These are phyloP conservation scores for Stenotaenia linearis DNA, from an alignment of 2,888 invertebrate genomes.

Conservation along the genomic window DNA sequence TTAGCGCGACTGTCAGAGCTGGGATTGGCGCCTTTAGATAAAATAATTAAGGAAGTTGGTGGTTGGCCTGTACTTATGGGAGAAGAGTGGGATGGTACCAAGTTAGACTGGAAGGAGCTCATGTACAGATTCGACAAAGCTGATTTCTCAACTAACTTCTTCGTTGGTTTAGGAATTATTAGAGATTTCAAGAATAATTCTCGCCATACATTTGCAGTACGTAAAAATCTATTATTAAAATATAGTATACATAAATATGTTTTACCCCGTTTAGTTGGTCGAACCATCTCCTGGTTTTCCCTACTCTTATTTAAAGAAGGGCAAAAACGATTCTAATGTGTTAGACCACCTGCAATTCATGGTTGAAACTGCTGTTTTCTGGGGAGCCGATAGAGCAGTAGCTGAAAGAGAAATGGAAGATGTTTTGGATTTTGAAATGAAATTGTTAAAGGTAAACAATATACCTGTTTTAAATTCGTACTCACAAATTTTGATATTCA, in stretches of 20 bases:
- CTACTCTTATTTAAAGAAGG: neutral
- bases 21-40: constrained; percentile 65
- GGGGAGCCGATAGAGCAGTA: constrained; percentile 66
- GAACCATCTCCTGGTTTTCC: neutral
- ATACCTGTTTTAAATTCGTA: no score
- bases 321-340: constrained; percentile 66
- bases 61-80: constrained; percentile 90
- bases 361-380: constrained; percentile 74
- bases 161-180: constrained; percentile 82
- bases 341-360: constrained; percentile 54
- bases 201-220: constrained; percentile 75
- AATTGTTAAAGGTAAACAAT: constrained; percentile 85
- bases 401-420: constrained; percentile 68
- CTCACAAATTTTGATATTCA: neutral
- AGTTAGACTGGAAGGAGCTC: constrained; percentile 73
- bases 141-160: constrained; percentile 84
- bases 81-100: constrained; percentile 58
- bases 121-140: constrained; percentile 71
- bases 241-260: no score
- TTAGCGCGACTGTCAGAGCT: constrained; percentile 73
- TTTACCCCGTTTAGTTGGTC: no score
- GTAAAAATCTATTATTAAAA: no score
- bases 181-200: constrained; percentile 85
- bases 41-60: constrained; percentile 68
- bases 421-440: constrained; percentile 79